Evolutionary conservation across 2,113 vertebrate genomes (phyloP).

Genomic region (Neogobius melanostomus): DNA sequence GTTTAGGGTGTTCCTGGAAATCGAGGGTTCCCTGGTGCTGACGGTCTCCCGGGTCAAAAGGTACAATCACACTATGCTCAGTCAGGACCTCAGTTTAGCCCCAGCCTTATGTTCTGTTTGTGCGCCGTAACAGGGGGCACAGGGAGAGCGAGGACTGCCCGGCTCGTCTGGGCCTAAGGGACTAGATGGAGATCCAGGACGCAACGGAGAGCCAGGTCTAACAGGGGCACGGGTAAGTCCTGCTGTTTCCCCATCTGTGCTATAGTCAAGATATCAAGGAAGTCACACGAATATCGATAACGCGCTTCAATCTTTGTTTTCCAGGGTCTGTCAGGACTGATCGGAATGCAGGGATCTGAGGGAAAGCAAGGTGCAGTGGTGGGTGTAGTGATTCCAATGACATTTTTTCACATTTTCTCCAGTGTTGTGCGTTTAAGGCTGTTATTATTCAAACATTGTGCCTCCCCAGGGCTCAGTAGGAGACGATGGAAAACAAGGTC

Average conservation of each 20-base stretch:
- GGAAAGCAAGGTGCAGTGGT: constrained; percentile 94
- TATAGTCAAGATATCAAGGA: not conserved
- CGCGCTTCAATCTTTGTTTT: not conserved
- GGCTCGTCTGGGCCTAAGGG: constrained; percentile 89
- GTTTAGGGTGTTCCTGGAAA: constrained; percentile 91
- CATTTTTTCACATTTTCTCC: not conserved
- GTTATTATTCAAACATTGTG: not conserved
- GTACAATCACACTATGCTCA: constrained; percentile 58
- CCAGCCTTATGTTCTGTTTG: not conserved
- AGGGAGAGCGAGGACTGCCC: constrained; percentile 87
- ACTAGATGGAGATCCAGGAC: constrained; percentile 88
- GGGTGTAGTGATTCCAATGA: constrained; percentile 16
- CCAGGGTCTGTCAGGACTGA: constrained; percentile 91
- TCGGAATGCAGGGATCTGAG: constrained; percentile 89
- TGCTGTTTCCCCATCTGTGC: not conserved
- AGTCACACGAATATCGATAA: not conserved
- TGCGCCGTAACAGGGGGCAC: constrained; percentile 80
- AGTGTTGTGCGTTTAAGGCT: not conserved
- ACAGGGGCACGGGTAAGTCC: constrained; percentile 90
- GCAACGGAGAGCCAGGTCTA: constrained; percentile 89
- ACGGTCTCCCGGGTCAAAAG: constrained; percentile 94
- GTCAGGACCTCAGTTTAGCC: not conserved
- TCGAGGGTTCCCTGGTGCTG: constrained; percentile 92
- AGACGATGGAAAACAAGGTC: constrained; percentile 91
- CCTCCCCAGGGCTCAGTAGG: constrained; percentile 84